Base-by-base conservation (phyloP, 1,140 invertebrate species). In the Wiebesia pumilae region DNA sequence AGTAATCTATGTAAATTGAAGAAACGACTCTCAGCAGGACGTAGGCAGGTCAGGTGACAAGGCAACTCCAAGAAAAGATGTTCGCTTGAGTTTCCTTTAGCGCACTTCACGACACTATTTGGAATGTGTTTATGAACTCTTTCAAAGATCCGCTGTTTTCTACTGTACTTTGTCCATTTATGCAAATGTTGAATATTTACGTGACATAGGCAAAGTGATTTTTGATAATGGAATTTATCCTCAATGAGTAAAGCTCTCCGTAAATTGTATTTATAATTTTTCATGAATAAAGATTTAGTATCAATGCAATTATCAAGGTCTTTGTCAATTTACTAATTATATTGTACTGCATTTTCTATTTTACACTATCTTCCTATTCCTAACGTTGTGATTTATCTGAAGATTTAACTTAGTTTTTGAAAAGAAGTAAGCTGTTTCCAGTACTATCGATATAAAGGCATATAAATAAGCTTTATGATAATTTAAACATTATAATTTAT, bases 1-100 rank as follows among this genome's bases (percentile, higher is more conserved):
- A n/a, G 24, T 84, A 77, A 84, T 65, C 83, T 78, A 77, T 84
- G 73, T 47, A 84, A 84, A 84, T 84, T 78, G 82, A 65, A 77
- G 62, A 78, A 62, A 83, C 27, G 62, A 69, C 38, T 80, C 78
- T 43, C 14, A 40, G 40, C 35, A 69, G 62, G 38, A 81, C 38
- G 80, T 30, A 58, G 21, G 62, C 78, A 30, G 24, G 33, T 12
- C 0, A 1, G 54, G 58, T 30, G 38, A 81, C 62, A n/a, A 69
- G 24, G 7, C 27, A 38, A 35, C 51, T 80, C 51, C 12, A 12
- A 58, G 51, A 19, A 79, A 35, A 79, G 77, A 30, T 30, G 24
- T 51, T 40, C 38, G 71, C 71, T 73, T 40, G 14, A 40, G 19
- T 73, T 73, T n/a, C 78, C 30, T 62, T 80, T 62, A 7, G 2